A percentile compares a stretch with the other conserved stretches of the same genome.
These are phyloP conservation scores for Acrossocheilus fasciatus DNA, from an alignment of 2,797 vertebrate species.

Conservation along the genomic window DNA sequence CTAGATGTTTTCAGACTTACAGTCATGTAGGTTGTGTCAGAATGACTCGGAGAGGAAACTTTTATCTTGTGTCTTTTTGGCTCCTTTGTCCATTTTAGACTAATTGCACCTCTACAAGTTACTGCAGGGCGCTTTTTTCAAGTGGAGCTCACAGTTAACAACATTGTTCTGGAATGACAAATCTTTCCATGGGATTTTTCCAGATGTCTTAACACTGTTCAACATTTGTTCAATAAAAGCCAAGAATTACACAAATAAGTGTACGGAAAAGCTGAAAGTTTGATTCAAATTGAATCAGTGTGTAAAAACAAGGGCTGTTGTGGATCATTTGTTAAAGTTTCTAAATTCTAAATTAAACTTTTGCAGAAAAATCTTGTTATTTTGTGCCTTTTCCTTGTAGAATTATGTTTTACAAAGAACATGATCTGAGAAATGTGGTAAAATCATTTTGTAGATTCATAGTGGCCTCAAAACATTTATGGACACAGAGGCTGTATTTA, in stretches of 20 bases:
- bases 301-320: not conserved
- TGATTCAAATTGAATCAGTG: not conserved
- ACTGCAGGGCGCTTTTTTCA: conserved; percentile 16
- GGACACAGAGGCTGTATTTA: not conserved
- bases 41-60: conserved; percentile 26
- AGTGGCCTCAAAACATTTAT: not conserved
- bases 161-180: not conserved
- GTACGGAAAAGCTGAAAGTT: not conserved
- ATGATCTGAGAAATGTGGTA: not conserved
- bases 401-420: not conserved
- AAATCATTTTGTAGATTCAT: not conserved
- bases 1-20: conserved; percentile 32
- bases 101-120: conserved; percentile 35
- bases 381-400: not conserved
- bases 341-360: not conserved
- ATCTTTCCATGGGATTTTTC: conserved; percentile 24
- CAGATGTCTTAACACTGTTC: conserved; percentile 8
- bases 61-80: conserved; percentile 17
- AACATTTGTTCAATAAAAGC: not conserved
- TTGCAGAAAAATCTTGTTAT: not conserved
- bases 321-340: conserved; percentile 8
- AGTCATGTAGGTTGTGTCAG: conserved; percentile 10
- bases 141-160: not conserved
- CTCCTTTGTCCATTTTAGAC: not conserved
- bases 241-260: conserved; percentile 18